These are phyloP conservation scores for Cosmorhoe ocellata DNA, from an alignment of 2,888 invertebrate species.

Conservation along the genomic window DNA sequence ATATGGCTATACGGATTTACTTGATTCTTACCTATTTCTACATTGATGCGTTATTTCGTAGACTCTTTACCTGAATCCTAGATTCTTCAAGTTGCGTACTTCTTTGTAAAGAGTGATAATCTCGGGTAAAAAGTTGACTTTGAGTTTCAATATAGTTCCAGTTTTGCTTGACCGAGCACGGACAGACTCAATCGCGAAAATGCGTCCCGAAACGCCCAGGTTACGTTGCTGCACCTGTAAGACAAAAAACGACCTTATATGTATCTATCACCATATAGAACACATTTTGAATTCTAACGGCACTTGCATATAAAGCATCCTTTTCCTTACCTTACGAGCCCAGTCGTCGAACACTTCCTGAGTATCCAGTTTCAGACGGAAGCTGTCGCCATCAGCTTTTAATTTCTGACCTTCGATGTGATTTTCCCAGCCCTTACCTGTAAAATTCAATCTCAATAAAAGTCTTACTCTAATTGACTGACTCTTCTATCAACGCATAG, in stretches of 20 bases:
- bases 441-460: background rate
- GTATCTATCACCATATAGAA: background rate
- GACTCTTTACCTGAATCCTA: constrained; percentile 88
- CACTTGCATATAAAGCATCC: background rate
- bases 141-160: constrained; percentile 92
- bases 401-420: constrained; percentile 99
- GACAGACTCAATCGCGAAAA: constrained; percentile 95
- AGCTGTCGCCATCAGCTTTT: constrained; percentile 99
- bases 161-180: constrained; percentile 89
- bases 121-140: constrained; percentile 98
- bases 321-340: constrained; percentile 87
- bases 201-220: constrained; percentile 95
- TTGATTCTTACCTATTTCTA: no score
- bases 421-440: constrained; percentile 98
- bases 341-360: constrained; percentile 99
- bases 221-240: constrained; percentile 93
- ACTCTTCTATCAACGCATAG: no score
- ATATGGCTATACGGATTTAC: no score
- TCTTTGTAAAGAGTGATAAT: constrained; percentile 99
- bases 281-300: background rate
- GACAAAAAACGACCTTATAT: constrained; percentile 17
- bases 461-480: background rate
- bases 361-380: constrained; percentile 97
- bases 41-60: no score
- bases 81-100: constrained; percentile 96